A percentile compares a stretch with the other conserved stretches of the same genome.
Conservation (phyloP, 2,888 invertebrate genomes). For the Autographa pulchrina region DNA sequence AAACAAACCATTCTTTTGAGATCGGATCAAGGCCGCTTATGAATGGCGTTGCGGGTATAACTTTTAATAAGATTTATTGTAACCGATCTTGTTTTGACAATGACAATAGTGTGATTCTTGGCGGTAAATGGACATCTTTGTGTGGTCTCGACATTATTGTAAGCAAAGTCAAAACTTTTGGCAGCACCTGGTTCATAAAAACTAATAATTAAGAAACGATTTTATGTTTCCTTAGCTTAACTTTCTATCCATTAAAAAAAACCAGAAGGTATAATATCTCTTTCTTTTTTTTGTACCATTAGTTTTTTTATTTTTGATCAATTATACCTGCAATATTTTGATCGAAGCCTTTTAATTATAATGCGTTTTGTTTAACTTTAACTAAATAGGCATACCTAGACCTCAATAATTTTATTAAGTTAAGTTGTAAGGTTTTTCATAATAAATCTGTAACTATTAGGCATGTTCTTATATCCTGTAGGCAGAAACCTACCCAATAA, state of each 20-base stretch:
- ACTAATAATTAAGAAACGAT: slow-evolving; percentile 44
- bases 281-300: too few species aligned
- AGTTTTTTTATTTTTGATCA: too few species aligned
- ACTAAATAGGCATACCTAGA: neutral
- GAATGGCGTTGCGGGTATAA: slow-evolving; percentile 79
- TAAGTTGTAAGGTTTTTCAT: too few species aligned
- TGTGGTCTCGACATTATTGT: slow-evolving; percentile 82
- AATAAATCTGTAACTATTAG: too few species aligned
- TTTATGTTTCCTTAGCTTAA: slow-evolving; percentile 20
- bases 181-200: slow-evolving; percentile 76
- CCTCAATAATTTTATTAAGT: too few species aligned
- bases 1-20: slow-evolving; percentile 82
- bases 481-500: too few species aligned
- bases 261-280: too few species aligned
- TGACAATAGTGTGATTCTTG: slow-evolving; percentile 81
- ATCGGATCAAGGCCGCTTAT: slow-evolving; percentile 75
- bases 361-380: neutral
- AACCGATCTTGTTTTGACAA: slow-evolving; percentile 89
- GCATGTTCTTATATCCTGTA: too few species aligned
- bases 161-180: slow-evolving; percentile 79
- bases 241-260: neutral
- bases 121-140: slow-evolving; percentile 82
- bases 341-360: neutral
- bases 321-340: too few species aligned
- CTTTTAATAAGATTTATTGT: slow-evolving; percentile 89